phyloP scores from a whole-genome alignment of 2,113 vertebrate species.

The Phaetusa simplex region DNA sequence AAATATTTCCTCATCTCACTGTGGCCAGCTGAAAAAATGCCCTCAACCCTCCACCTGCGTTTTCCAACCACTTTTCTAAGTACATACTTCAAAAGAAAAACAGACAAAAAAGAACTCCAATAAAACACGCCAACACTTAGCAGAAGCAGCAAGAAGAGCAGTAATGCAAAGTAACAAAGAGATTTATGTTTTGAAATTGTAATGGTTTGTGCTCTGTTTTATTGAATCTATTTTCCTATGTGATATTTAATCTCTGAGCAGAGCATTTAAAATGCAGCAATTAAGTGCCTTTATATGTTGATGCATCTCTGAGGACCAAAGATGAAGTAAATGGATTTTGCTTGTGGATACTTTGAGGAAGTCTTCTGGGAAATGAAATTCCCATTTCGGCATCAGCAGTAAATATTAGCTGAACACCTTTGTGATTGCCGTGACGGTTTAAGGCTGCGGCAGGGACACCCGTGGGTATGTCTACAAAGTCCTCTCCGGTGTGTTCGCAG shows the following conservation, averaged over 20 bases:
- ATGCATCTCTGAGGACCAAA: conserved; percentile 19
- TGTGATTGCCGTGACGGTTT: background rate
- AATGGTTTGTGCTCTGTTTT: conserved; percentile 20
- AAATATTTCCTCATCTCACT: background rate
- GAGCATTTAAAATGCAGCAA: conserved; percentile 32
- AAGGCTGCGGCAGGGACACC: background rate
- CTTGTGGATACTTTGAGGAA: background rate
- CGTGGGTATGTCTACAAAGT: fast-evolving
- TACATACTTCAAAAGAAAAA: background rate
- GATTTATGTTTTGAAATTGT: background rate
- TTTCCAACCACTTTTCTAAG: background rate
- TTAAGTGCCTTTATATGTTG: conserved; percentile 37
- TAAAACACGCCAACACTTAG: background rate
- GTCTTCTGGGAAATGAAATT: background rate
- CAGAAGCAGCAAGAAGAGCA: background rate
- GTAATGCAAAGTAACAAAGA: background rate
- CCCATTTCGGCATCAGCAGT: background rate
- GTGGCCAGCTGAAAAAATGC: background rate
- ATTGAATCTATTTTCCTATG: background rate
- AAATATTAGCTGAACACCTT: background rate
- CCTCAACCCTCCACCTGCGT: background rate
- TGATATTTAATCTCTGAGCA: conserved; percentile 25
- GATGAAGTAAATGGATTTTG: background rate
- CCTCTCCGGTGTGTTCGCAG: background rate
- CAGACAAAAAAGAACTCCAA: background rate